Evolutionary conservation across 2,888 invertebrate genomes (phyloP).

Genomic region (Psylliodes chrysocephalus): DNA sequence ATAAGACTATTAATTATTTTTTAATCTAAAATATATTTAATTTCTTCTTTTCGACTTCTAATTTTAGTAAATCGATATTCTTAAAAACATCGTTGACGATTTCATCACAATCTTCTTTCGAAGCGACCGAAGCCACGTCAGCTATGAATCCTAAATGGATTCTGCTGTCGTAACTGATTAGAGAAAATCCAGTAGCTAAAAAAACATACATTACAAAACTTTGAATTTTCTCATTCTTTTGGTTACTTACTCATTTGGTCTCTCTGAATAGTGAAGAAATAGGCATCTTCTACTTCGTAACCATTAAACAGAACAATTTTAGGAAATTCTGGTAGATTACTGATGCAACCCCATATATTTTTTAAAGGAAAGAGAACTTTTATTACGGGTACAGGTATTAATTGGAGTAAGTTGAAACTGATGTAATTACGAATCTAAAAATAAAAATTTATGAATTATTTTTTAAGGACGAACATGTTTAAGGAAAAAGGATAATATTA

Average conservation of each 20-base stretch:
- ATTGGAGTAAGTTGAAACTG: constrained; percentile 10
- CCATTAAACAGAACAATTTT: constrained; percentile 16
- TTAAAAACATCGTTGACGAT: constrained; percentile 23
- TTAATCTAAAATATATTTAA: too few relatives aligned
- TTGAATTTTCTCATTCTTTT: too few relatives aligned
- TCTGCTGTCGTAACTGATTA: constrained; percentile 14
- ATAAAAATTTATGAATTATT: not conserved
- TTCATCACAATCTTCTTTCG: constrained; percentile 8
- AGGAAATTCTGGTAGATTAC: constrained; percentile 19
- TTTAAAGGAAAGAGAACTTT: constrained; percentile 7
- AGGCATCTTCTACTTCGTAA: constrained; percentile 12
- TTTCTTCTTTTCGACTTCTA: constrained; percentile 11
- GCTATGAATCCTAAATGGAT: constrained; percentile 16
- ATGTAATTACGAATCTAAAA: constrained; percentile 15
- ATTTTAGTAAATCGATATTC: not conserved
- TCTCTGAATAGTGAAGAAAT: constrained; percentile 13
- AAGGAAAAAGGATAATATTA: too few relatives aligned
- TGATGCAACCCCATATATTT: not conserved
- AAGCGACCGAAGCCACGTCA: constrained; percentile 11
- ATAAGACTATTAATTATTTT: too few relatives aligned
- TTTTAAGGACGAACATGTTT: too few relatives aligned
- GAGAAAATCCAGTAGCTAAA: constrained; percentile 18
- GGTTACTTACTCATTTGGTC: constrained; percentile 22
- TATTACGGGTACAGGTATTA: not conserved
- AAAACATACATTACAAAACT: too few relatives aligned